phyloP scores from a whole-genome alignment of 2,797 vertebrate genomes.

The Naso thynnoides region DNA sequence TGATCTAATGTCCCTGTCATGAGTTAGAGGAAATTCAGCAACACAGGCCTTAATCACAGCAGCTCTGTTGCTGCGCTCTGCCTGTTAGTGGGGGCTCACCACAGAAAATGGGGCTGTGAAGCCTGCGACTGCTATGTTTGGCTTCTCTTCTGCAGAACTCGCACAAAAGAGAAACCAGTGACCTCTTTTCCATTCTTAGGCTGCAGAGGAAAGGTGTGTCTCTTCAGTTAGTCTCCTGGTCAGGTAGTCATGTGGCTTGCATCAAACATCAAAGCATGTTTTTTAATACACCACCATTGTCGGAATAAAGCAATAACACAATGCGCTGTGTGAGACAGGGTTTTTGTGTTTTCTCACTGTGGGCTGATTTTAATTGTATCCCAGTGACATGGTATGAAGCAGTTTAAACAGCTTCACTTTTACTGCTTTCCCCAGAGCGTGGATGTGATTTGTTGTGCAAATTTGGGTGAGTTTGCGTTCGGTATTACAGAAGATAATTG shows the following conservation, averaged over 20 bases:
- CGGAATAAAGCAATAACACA: slow-evolving; percentile 42
- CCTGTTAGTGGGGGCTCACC: slow-evolving; percentile 44
- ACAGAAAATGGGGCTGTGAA: slow-evolving; percentile 51
- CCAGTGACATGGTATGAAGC: slow-evolving; percentile 49
- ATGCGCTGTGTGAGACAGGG: slow-evolving; percentile 8
- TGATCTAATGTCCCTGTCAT: slow-evolving; percentile 3
- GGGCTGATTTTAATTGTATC: slow-evolving; percentile 54
- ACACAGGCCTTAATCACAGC: slow-evolving; percentile 25
- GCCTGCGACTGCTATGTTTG: slow-evolving; percentile 55
- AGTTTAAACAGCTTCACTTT: slow-evolving; percentile 58
- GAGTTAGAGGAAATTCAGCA: slow-evolving; percentile 20
- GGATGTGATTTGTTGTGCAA: slow-evolving; percentile 58
- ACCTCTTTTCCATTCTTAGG: slow-evolving; percentile 68
- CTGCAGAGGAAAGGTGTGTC: slow-evolving; percentile 79
- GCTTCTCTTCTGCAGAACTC: slow-evolving; percentile 42
- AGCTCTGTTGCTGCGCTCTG: slow-evolving; percentile 35
- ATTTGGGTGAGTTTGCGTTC: slow-evolving; percentile 42
- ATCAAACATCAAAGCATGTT: slow-evolving; percentile 50
- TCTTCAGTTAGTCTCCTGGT: slow-evolving; percentile 59
- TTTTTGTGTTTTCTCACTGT: slow-evolving; percentile 43
- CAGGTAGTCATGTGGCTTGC: slow-evolving; percentile 49
- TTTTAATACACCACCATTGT: slow-evolving; percentile 39
- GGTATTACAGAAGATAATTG: slow-evolving; percentile 58
- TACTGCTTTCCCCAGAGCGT: slow-evolving; percentile 49
- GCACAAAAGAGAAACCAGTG: slow-evolving; percentile 42